These are phyloP conservation scores for Sclerodermus sp. DNA, from an alignment of 2,888 invertebrate species.

Conservation along the genomic window DNA sequence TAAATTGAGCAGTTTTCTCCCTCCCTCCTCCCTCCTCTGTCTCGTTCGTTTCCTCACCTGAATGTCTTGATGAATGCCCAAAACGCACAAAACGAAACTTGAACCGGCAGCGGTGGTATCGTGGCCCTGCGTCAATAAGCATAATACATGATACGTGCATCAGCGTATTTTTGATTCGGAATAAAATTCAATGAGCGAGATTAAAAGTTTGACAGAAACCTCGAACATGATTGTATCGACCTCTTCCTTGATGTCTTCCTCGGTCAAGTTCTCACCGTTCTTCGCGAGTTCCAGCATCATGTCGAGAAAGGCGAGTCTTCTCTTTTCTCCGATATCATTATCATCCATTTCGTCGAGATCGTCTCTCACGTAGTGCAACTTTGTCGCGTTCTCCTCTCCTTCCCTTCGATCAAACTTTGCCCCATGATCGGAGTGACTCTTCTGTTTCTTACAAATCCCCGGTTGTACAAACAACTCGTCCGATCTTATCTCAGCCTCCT, in stretches of 20 bases:
- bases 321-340: constrained; percentile 64
- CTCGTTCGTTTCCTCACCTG: too few relatives aligned
- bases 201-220: too few relatives aligned
- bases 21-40: too few relatives aligned
- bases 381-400: constrained; percentile 38
- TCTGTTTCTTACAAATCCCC: too few relatives aligned
- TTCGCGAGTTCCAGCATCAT: constrained; percentile 78
- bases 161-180: too few relatives aligned
- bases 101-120: constrained; percentile 82
- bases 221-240: constrained; percentile 87
- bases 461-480: too few relatives aligned
- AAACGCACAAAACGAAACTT: constrained; percentile 77
- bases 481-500: too few relatives aligned
- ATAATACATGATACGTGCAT: too few relatives aligned
- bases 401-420: background rate
- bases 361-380: constrained; percentile 48
- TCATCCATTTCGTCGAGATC: constrained; percentile 61
- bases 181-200: too few relatives aligned
- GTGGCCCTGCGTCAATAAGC: constrained; percentile 72
- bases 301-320: constrained; percentile 85
- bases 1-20: too few relatives aligned
- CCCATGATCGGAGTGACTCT: too few relatives aligned
- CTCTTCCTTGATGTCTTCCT: constrained; percentile 81
- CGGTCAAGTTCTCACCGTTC: constrained; percentile 71
- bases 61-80: constrained; percentile 74